A percentile compares a stretch with the other conserved stretches of the same genome.
phyloP scores from a whole-genome alignment of 2,113 vertebrate species.

The Oncorhynchus nerka region DNA sequence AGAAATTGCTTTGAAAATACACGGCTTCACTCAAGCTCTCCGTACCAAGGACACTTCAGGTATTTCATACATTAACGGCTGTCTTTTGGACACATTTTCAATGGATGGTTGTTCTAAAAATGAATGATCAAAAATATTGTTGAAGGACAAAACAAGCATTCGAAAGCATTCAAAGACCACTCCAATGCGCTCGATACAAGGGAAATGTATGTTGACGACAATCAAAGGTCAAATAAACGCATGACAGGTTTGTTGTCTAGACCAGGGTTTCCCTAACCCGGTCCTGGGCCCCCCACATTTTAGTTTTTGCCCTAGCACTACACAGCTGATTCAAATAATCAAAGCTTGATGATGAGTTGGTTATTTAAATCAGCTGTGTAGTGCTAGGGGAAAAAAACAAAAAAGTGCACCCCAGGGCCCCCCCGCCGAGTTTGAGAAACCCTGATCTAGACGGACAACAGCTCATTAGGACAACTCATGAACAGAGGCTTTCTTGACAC shows the following conservation, averaged over 20 bases:
- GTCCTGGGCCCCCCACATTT: too few relatives aligned
- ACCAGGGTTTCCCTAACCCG: not conserved
- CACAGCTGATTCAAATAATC: too few relatives aligned
- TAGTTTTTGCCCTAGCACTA: too few relatives aligned
- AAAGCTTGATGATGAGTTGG: too few relatives aligned
- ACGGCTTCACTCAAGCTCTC: not conserved
- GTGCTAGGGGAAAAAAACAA: slow-evolving; percentile 58
- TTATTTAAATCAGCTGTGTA: not conserved
- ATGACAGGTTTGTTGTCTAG: not conserved
- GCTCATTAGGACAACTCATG: too few relatives aligned
- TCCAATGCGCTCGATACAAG: slow-evolving; percentile 24
- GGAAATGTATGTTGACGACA: slow-evolving; percentile 62
- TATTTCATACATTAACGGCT: slow-evolving; percentile 29
- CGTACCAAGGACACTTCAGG: slow-evolving; percentile 47
- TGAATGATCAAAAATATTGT: slow-evolving; percentile 64
- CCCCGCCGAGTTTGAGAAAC: too few relatives aligned
- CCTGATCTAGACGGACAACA: not conserved
- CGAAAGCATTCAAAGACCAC: not conserved
- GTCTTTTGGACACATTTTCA: not conserved
- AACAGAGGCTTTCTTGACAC: not conserved
- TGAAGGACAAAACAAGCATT: not conserved
- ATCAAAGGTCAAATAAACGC: slow-evolving; percentile 45
- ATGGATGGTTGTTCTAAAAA: slow-evolving; percentile 8
- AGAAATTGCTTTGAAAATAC: not conserved
- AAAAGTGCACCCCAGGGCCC: not conserved